Conservation (phyloP, 2,888 invertebrate genomes). For the Callosobruchus maculatus region DNA sequence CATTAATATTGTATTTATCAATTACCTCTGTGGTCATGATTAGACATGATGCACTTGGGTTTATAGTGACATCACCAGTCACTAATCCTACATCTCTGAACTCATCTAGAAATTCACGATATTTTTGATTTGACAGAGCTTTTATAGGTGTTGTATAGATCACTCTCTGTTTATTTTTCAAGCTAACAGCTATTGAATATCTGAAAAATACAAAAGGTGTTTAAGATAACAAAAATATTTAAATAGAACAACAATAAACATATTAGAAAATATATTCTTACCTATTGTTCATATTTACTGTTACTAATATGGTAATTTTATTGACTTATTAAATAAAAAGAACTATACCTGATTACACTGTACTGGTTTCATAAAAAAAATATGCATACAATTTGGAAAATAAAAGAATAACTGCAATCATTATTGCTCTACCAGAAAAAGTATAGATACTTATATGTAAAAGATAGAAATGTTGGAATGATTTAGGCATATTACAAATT, state of each 20-base stretch:
- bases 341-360: too few relatives aligned
- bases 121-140: conserved; percentile 98
- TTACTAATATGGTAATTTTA: too few relatives aligned
- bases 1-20: background rate
- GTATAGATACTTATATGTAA: too few relatives aligned
- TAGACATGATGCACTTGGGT: conserved; percentile 94
- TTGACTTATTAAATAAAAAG: too few relatives aligned
- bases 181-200: conserved; percentile 92
- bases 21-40: conserved; percentile 99
- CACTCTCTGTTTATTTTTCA: conserved; percentile 92
- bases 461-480: too few relatives aligned
- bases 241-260: background rate
- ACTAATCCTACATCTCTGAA: conserved; percentile 97
- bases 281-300: too few relatives aligned
- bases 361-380: too few relatives aligned
- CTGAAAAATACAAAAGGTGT: conserved; percentile 47
- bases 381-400: too few relatives aligned
- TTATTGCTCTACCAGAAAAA: too few relatives aligned
- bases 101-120: conserved; percentile 94
- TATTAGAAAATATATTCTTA: background rate
- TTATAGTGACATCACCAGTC: conserved; percentile 99
- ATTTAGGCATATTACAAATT: too few relatives aligned
- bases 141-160: conserved; percentile 99
- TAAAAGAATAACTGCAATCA: too few relatives aligned
- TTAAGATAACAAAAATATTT: background rate